These are phyloP conservation scores for Macrobrachium nipponense DNA, from an alignment of 1,140 invertebrate genomes.

Conservation along the genomic window DNA sequence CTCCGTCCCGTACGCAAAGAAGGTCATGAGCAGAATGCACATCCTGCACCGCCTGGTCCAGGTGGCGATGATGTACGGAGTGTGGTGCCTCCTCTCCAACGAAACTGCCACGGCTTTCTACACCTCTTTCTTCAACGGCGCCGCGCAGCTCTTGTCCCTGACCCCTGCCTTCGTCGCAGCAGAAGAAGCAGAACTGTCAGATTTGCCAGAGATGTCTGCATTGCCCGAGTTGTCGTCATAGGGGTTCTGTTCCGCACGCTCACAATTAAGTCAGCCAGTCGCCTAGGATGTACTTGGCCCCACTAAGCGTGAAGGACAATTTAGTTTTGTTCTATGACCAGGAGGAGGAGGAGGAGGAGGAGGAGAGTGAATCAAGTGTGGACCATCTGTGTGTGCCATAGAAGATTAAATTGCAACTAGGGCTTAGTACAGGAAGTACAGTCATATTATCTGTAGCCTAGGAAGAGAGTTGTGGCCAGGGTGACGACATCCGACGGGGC, in stretches of 20 bases:
- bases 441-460: neutral
- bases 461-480: slow-evolving; percentile 29
- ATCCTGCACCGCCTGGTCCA: slow-evolving; percentile 51
- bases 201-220: neutral
- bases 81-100: slow-evolving; percentile 57
- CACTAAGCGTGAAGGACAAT: neutral
- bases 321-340: neutral
- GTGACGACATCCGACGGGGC: slow-evolving; percentile 33
- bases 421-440: neutral
- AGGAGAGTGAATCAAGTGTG: neutral
- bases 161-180: slow-evolving; percentile 42
- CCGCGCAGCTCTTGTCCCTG: slow-evolving; percentile 42
- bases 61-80: slow-evolving; percentile 55
- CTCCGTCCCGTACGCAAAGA: slow-evolving; percentile 42
- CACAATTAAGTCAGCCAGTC: slow-evolving; percentile 7
- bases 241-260: neutral
- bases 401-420: neutral
- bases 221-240: neutral
- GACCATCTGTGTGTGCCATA: neutral
- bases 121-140: slow-evolving; percentile 41
- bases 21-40: slow-evolving; percentile 41
- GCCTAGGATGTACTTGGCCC: neutral
- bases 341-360: too few species aligned
- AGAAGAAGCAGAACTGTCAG: slow-evolving; percentile 15
- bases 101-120: slow-evolving; percentile 48